These are phyloP conservation scores for Galbula dea DNA, from an alignment of 2,113 vertebrate genomes.

Conservation along the genomic window DNA sequence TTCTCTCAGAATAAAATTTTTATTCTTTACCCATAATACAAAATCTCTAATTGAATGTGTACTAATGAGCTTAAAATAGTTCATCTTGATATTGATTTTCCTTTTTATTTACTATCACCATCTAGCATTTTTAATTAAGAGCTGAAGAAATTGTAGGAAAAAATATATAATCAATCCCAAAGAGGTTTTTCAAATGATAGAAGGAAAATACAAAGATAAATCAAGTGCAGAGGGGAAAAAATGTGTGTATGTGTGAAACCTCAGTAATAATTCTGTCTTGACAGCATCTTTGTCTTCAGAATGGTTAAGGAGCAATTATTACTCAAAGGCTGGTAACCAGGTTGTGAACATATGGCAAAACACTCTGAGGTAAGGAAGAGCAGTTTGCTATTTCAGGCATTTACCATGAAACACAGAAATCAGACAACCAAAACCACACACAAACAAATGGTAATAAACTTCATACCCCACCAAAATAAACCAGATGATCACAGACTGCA, in stretches of 20 bases:
- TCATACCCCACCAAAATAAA: not conserved
- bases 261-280: not conserved
- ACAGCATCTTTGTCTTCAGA: not conserved
- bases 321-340: not conserved
- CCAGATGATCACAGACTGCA: not conserved
- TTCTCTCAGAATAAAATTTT: slow-evolving; percentile 1
- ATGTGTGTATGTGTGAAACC: not conserved
- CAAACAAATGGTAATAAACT: not conserved
- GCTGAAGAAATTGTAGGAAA: not conserved
- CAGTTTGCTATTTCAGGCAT: not conserved
- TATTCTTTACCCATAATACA: not conserved
- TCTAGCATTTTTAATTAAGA: slow-evolving; percentile 13
- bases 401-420: not conserved
- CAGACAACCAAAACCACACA: not conserved
- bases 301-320: not conserved
- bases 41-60: not conserved
- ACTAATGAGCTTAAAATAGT: not conserved
- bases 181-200: not conserved
- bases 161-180: not conserved
- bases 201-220: not conserved
- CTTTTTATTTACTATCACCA: not conserved
- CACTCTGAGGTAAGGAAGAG: not conserved
- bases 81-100: not conserved
- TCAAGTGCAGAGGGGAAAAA: not conserved
- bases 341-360: not conserved